Conservation (phyloP, 2,113 vertebrate species). For the Galeopterus variegatus region DNA sequence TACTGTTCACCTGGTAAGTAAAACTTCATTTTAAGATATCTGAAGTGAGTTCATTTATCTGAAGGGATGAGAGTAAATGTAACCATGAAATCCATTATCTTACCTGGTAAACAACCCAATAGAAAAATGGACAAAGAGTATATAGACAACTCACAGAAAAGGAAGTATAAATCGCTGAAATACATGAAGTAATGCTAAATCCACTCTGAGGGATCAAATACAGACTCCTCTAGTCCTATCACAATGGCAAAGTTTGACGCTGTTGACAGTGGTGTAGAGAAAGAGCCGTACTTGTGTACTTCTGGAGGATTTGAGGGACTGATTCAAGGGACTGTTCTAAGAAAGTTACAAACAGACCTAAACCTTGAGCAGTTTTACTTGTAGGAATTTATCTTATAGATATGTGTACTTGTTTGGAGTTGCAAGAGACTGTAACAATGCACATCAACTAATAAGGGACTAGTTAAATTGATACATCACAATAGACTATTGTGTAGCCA, state of each 20-base stretch:
- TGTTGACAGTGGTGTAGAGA: not conserved
- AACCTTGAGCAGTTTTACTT: not conserved
- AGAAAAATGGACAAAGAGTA: not conserved
- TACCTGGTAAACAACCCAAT: not conserved
- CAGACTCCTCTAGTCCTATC: not conserved
- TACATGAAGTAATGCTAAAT: not conserved
- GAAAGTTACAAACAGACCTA: not conserved
- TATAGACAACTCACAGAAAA: not conserved
- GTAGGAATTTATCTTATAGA: not conserved
- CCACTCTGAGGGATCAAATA: not conserved
- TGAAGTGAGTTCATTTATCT: not conserved
- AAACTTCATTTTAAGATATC: not conserved
- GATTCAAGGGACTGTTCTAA: not conserved
- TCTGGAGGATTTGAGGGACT: not conserved
- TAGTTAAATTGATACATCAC: not conserved
- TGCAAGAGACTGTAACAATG: not conserved
- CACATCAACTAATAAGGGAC: not conserved
- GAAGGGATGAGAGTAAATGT: not conserved
- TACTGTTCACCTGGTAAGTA: conserved; percentile 93
- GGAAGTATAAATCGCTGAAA: not conserved
- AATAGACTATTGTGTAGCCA: not conserved
- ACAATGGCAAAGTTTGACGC: not conserved
- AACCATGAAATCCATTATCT: not conserved
- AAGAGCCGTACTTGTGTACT: not conserved
- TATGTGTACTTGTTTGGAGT: not conserved